Conservation (phyloP, 2,888 invertebrate species). For the Andrena bicolor region DNA sequence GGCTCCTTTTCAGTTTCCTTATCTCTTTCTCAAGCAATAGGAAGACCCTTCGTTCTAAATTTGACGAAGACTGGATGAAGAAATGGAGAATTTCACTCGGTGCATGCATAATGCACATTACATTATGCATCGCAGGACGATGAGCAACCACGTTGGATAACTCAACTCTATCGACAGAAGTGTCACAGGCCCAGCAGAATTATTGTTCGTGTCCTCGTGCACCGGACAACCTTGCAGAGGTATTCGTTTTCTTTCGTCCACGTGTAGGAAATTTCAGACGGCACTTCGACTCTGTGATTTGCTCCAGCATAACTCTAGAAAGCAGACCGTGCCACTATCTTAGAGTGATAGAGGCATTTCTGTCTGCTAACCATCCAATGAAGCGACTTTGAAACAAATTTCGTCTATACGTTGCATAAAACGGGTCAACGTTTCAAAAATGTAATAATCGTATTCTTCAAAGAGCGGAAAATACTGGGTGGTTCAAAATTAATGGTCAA, state of each 20-base stretch:
- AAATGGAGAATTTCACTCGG: not conserved
- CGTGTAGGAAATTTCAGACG: not conserved
- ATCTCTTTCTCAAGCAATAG: no score
- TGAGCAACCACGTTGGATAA: slow-evolving; percentile 45
- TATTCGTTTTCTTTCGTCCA: slow-evolving; percentile 17
- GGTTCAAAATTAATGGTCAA: no score
- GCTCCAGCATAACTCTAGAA: not conserved
- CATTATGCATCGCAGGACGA: slow-evolving; percentile 39
- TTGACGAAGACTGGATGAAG: no score
- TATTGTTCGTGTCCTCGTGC: slow-evolving; percentile 37
- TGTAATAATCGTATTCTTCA: no score
- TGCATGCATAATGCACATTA: slow-evolving; percentile 37
- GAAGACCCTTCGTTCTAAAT: no score
- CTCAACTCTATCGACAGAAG: slow-evolving; percentile 55
- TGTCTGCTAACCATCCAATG: not conserved
- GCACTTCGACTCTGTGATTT: not conserved
- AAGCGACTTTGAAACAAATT: not conserved
- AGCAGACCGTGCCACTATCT: not conserved
- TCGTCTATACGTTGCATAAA: not conserved
- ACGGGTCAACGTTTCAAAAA: not conserved
- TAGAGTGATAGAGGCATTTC: not conserved
- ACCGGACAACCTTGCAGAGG: slow-evolving; percentile 9
- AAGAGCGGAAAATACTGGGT: no score
- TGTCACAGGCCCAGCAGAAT: slow-evolving; percentile 45
- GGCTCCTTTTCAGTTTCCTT: no score